phyloP scores from a whole-genome alignment of 2,888 invertebrate species.

The Mamestra brassicae region DNA sequence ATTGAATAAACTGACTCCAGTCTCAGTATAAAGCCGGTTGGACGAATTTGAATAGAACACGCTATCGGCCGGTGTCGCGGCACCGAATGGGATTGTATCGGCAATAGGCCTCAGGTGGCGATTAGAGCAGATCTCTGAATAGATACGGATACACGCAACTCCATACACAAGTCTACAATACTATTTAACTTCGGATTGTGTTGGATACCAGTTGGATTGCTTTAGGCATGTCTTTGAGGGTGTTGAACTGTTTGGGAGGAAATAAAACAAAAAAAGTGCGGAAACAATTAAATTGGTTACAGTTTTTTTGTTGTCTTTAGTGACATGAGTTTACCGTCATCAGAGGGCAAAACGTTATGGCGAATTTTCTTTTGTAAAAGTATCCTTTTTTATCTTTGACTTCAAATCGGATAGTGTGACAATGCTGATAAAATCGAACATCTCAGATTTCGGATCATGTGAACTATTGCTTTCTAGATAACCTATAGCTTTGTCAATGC shows the following conservation, averaged over 20 bases:
- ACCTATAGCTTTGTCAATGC: too few relatives aligned
- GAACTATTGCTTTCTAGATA: too few relatives aligned
- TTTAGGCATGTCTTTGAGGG: slow-evolving; percentile 31
- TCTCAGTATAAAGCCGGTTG: slow-evolving; percentile 66
- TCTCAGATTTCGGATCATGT: too few relatives aligned
- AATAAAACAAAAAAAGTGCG: not conserved
- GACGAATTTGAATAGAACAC: slow-evolving; percentile 87
- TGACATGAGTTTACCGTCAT: too few relatives aligned
- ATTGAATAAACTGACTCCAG: slow-evolving; percentile 58
- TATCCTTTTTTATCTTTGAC: too few relatives aligned
- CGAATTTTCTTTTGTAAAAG: too few relatives aligned
- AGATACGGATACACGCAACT: slow-evolving; percentile 73
- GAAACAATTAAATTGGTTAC: not conserved
- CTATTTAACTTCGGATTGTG: slow-evolving; percentile 60
- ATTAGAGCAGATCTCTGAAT: slow-evolving; percentile 79
- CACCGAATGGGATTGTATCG: slow-evolving; percentile 74
- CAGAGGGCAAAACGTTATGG: too few relatives aligned
- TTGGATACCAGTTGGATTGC: slow-evolving; percentile 53
- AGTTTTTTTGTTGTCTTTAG: too few relatives aligned
- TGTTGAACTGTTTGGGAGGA: slow-evolving; percentile 13
- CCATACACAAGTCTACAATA: slow-evolving; percentile 55
- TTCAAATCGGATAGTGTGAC: too few relatives aligned
- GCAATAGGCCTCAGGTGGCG: slow-evolving; percentile 85
- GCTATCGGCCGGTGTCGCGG: slow-evolving; percentile 81
- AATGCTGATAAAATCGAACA: too few relatives aligned